Base-by-base conservation (phyloP, 2,797 vertebrate genomes). In the Tenualosa thibaudeaui region DNA sequence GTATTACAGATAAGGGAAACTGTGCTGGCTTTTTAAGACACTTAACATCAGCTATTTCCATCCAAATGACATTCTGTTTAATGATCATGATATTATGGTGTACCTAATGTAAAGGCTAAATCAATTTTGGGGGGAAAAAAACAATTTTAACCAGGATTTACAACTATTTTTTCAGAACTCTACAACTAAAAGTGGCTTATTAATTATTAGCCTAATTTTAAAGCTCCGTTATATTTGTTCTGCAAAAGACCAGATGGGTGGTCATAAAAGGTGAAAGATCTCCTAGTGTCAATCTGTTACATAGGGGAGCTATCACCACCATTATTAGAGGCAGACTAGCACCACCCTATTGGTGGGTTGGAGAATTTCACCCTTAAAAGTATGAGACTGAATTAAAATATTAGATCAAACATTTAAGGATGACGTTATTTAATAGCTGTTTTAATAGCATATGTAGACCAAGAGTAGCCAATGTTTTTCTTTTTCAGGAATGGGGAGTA, bases 311-410 rank as follows among this genome's bases (percentile, higher is more conserved):
- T 62, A 24, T 62, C 58, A 46, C 71, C 40, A 78, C 40, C 5
- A 43, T 22, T 62, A 9, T n/a, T 24, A 3, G 71, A 56, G 17
- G 54, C 54, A 56, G 54, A 22, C 37, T 46, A 46, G 71, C 71
- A 10, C 6, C 71, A 43, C 71, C 71, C 71, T 78, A 43, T 78
- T 46, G 71, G 71, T 78, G 37, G 71, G 37, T 78, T 31, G 54
- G 65, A 75, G 83, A 43, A 78, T 54, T 60, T 81, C 58, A 84
- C 53, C 75, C 46, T 43, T 60, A 26, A 17, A 49, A 53, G 75
- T 56, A 7, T 5, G 15, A 53, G 4, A 83, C 24, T 68, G n/a
- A 12, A 43, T 24, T 56, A 40, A 75, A 40, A 56, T 82, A 22
- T 78, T 40, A 46, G 40, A 78, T 78, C 15, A 75, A 37, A 46